Evolutionary conservation across 2,888 invertebrate genomes (phyloP).

Genomic region (Platerodrilus igneus): DNA sequence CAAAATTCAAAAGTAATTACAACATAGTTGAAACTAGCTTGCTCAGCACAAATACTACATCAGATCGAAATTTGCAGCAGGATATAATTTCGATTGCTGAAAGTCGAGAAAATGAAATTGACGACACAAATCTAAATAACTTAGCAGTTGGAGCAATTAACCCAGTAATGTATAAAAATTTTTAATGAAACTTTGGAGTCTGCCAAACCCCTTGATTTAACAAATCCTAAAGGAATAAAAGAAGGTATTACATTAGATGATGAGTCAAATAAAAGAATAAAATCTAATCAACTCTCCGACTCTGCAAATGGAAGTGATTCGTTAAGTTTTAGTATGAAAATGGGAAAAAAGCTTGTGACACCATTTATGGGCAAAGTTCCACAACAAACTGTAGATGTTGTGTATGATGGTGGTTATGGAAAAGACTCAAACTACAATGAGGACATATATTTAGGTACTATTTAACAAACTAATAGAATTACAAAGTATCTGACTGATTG

Average conservation of each 20-base stretch:
- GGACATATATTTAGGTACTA: too few relatives aligned
- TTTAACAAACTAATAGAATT: too few relatives aligned
- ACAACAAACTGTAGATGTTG: too few relatives aligned
- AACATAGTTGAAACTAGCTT: neutral
- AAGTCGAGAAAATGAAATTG: too few relatives aligned
- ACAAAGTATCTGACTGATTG: too few relatives aligned
- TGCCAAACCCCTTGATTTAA: neutral
- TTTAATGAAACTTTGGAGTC: conserved; percentile 19
- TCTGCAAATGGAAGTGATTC: conserved; percentile 8
- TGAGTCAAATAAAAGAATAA: neutral
- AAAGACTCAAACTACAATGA: too few relatives aligned
- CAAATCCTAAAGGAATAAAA: neutral
- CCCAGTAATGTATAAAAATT: conserved; percentile 23
- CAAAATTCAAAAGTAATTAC: too few relatives aligned
- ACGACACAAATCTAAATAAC: too few relatives aligned
- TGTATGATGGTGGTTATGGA: neutral
- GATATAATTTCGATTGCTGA: too few relatives aligned
- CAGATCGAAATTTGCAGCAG: too few relatives aligned
- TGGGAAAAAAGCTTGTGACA: conserved; percentile 23
- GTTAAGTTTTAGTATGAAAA: conserved; percentile 20
- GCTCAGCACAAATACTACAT: too few relatives aligned
- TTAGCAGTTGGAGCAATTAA: conserved; percentile 24
- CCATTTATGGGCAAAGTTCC: conserved; percentile 17
- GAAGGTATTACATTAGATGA: conserved; percentile 3
- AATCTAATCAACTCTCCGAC: too few relatives aligned